phyloP scores from a whole-genome alignment of 2,797 vertebrate genomes.

The Premnoplex brunnescens region DNA sequence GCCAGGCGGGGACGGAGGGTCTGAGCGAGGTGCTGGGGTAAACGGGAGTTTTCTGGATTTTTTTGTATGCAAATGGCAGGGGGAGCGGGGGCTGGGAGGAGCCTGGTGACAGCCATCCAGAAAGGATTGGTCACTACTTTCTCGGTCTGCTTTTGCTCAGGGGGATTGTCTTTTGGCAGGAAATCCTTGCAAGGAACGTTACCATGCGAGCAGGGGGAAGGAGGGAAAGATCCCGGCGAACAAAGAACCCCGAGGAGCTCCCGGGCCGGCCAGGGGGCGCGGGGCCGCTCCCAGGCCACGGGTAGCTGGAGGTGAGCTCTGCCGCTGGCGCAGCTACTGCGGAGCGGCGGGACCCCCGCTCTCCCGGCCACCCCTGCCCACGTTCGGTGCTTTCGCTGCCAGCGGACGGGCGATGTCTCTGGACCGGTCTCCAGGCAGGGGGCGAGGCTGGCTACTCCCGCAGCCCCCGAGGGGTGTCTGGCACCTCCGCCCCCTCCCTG shows the following conservation, averaged over 20 bases:
- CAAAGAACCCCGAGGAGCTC: slow-evolving; percentile 8
- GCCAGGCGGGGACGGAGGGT: slow-evolving; percentile 52
- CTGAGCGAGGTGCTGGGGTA: slow-evolving; percentile 57
- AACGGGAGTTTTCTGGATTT: slow-evolving; percentile 70
- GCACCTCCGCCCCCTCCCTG: neutral
- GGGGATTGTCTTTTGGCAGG: slow-evolving; percentile 64
- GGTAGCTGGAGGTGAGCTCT: neutral
- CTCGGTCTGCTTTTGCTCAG: slow-evolving; percentile 49
- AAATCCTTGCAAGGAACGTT: slow-evolving; percentile 28
- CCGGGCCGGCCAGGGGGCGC: neutral
- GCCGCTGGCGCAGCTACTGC: neutral
- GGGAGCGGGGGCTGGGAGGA: slow-evolving; percentile 77
- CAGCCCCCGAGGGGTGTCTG: neutral
- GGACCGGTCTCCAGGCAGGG: neutral
- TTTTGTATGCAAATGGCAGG: slow-evolving; percentile 76
- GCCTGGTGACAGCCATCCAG: slow-evolving; percentile 67
- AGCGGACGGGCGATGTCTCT: neutral
- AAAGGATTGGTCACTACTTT: slow-evolving; percentile 73
- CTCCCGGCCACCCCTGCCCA: rapidly evolving
- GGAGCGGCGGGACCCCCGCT: neutral
- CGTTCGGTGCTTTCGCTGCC: neutral
- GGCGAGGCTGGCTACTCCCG: neutral
- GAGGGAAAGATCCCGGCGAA: neutral
- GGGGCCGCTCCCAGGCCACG: neutral
- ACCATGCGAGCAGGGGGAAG: slow-evolving; percentile 4